Conservation (phyloP, 2,888 invertebrate species). For the Bombyx huttoni region DNA sequence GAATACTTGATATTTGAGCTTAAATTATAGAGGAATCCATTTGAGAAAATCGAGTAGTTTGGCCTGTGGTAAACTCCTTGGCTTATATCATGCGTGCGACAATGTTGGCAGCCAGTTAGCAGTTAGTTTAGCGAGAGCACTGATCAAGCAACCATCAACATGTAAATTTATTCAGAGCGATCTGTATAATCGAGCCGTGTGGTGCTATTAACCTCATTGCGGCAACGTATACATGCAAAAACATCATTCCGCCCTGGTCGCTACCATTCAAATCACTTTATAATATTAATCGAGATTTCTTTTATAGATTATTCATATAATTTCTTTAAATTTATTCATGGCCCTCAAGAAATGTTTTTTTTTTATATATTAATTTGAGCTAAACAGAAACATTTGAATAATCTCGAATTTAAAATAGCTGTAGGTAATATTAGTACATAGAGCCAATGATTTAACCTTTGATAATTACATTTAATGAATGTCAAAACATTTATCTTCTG, state of each 20-base stretch:
- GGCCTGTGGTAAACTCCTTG: conserved; percentile 9
- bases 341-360: background rate
- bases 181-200: conserved; percentile 53
- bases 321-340: background rate
- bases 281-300: conserved; percentile 17
- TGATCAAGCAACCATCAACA: conserved; percentile 56
- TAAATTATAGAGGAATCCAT: background rate
- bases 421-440: too few relatives aligned
- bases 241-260: conserved; percentile 40
- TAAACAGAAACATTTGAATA: too few relatives aligned
- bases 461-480: too few relatives aligned
- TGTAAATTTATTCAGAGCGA: conserved; percentile 66
- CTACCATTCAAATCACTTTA: conserved; percentile 36
- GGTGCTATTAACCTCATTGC: conserved; percentile 58
- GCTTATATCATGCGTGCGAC: conserved; percentile 36
- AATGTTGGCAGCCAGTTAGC: conserved; percentile 39
- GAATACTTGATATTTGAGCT: background rate
- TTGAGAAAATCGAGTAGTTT: background rate
- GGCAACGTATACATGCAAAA: conserved; percentile 39
- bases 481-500: too few relatives aligned
- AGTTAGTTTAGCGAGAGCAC: conserved; percentile 48
- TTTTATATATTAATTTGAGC: too few relatives aligned
- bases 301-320: background rate
- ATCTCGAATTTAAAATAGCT: too few relatives aligned
- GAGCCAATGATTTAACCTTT: too few relatives aligned